phyloP scores from a whole-genome alignment of 2,888 invertebrate species.

The Mythimna vitellina region DNA sequence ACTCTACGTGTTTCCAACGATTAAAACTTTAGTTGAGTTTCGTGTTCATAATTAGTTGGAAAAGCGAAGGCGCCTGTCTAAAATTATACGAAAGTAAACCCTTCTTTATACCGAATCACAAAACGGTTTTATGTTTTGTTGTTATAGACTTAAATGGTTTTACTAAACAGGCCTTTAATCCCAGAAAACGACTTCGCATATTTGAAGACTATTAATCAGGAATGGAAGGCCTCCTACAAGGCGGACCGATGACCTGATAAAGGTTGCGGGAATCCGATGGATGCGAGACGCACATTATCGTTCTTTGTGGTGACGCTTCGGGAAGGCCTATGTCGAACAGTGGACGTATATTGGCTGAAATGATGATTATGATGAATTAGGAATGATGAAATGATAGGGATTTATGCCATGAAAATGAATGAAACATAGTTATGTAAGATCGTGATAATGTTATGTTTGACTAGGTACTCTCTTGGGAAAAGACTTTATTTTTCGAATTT shows the following conservation, averaged over 20 bases:
- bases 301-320: too few species aligned
- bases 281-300: too few species aligned
- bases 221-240: too few species aligned
- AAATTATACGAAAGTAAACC: slow-evolving; percentile 42
- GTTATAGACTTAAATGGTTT: slow-evolving; percentile 21
- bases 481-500: neutral
- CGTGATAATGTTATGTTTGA: neutral
- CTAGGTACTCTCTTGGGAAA: neutral
- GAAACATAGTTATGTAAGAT: neutral
- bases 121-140: slow-evolving; percentile 42
- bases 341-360: too few species aligned
- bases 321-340: too few species aligned
- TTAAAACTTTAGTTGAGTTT: slow-evolving; percentile 44
- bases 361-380: too few species aligned
- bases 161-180: slow-evolving; percentile 14
- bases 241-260: too few species aligned
- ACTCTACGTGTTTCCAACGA: slow-evolving; percentile 26
- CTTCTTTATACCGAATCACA: slow-evolving; percentile 26
- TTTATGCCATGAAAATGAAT: neutral
- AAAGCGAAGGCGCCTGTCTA: slow-evolving; percentile 18
- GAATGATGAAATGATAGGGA: neutral
- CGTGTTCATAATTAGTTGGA: slow-evolving; percentile 47
- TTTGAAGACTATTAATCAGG: neutral
- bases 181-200: slow-evolving; percentile 9
- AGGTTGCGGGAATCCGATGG: too few species aligned